Evolutionary conservation across 2,113 vertebrate species (phyloP).

Genomic region (Bubalus kerabau): DNA sequence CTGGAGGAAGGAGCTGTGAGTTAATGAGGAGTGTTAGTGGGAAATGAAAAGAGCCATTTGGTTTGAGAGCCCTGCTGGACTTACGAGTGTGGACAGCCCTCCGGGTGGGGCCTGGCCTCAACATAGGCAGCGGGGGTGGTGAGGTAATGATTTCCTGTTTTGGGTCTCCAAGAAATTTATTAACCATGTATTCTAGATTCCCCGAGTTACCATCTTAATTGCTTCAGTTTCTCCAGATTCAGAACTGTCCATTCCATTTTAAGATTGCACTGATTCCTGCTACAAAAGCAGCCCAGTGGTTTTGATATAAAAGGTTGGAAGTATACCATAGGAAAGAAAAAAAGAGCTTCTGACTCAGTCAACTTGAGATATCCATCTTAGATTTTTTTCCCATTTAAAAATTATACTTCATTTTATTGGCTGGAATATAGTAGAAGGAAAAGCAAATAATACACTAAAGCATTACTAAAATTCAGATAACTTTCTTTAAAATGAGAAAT

Average conservation of each 20-base stretch:
- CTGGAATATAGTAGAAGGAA: not conserved
- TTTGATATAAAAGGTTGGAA: not conserved
- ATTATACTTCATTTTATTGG: not conserved
- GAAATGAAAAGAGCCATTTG: not conserved
- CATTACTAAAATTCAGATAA: not conserved
- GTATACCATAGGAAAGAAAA: not conserved
- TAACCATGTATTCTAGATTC: not conserved
- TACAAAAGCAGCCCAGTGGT: not conserved
- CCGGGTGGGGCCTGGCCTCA: not conserved
- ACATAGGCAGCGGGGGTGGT: accelerated
- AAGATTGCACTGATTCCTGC: not conserved
- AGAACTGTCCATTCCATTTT: not conserved
- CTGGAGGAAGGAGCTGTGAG: not conserved
- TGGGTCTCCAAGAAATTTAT: not conserved
- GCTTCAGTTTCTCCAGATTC: not conserved
- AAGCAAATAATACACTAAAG: not conserved
- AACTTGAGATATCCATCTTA: not conserved
- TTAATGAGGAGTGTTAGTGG: not conserved
- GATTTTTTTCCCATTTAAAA: not conserved
- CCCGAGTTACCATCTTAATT: not conserved
- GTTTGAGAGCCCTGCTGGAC: not conserved
- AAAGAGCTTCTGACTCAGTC: not conserved
- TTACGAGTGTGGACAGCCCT: not conserved
- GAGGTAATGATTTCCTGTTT: not conserved
- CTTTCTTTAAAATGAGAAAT: not conserved